phyloP scores from a whole-genome alignment of 2,888 invertebrate species.

The Eulithis testata region DNA sequence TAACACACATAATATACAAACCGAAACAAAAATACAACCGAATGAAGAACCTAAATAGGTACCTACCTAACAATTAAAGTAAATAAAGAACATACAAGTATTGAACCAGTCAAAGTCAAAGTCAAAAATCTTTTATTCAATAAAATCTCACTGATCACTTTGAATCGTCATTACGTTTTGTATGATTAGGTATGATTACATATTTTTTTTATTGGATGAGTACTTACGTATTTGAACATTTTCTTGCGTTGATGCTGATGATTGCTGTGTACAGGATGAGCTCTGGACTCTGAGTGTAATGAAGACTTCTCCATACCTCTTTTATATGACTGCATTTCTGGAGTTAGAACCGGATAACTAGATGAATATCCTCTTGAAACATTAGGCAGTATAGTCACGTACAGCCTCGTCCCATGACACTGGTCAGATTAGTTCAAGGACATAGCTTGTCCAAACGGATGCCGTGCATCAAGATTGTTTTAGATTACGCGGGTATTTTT shows the following conservation, averaged over 20 bases:
- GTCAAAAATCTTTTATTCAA: too few species aligned
- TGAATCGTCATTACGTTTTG: too few species aligned
- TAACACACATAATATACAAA: too few species aligned
- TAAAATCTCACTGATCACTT: too few species aligned
- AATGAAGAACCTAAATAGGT: too few species aligned
- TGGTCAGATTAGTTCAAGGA: slow-evolving; percentile 60
- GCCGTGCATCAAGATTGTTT: slow-evolving; percentile 4
- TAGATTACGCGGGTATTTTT: background rate
- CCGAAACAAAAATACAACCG: too few species aligned
- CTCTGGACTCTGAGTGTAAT: slow-evolving; percentile 48
- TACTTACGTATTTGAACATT: slow-evolving; percentile 82
- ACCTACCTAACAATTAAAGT: too few species aligned
- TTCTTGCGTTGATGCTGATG: slow-evolving; percentile 47
- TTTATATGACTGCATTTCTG: slow-evolving; percentile 56
- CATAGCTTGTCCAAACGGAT: slow-evolving; percentile 31
- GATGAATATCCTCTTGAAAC: slow-evolving; percentile 65
- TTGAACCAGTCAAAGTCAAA: too few species aligned
- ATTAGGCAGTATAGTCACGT: slow-evolving; percentile 70
- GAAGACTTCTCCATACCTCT: slow-evolving; percentile 45
- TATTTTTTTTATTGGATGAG: too few species aligned
- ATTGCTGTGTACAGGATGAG: slow-evolving; percentile 41
- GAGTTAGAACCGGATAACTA: slow-evolving; percentile 65
- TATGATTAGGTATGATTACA: too few species aligned
- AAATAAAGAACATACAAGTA: too few species aligned
- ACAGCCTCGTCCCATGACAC: slow-evolving; percentile 63